Base-by-base conservation (phyloP, 2,113 vertebrate species). In the Motacilla alba region DNA sequence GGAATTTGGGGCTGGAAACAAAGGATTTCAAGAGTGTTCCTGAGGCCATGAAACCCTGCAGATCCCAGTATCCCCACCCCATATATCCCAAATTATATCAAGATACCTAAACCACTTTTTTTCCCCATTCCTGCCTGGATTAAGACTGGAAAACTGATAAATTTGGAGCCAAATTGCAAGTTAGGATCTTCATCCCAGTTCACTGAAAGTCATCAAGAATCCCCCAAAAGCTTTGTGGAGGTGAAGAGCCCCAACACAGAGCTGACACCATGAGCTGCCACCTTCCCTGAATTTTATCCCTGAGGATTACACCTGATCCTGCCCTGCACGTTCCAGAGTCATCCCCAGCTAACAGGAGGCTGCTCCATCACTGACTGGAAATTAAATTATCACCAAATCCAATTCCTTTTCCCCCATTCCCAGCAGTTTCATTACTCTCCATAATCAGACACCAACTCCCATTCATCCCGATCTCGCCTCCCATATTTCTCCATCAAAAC, bases 401-500 rank as follows among this genome's bases (percentile, higher is more conserved):
- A 56, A 73, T 95, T 89, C 84, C 91, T 81, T 81, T 39, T 13
- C 72, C 53, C 68, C 10, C 81, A 44, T 68, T 83, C 93, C 90
- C 74, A 86, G 37, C 67, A 87, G 82, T 87, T 97, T 62, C 94
- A 94, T 97, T 89, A 91, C 82, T 95, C 93, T 93, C 95, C 69
- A 22, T 94, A 91, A 96, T 72, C 96, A 94, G 95, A 89, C 90
- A 79, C n/a, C 4, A 15, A 24, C 72, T 83, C 94, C 55, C 92
- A 74, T 95, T 75, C 87, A 68, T 95, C 92, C 90, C 35, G 8
- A 87, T 85, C 92, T 91, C 11, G 8, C 47, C 60, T 91, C 44
- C 96, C 96, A 86, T 97, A 95, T 89, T 96, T 96, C 93, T 94
- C 97, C 81, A 93, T 94, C 82, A 93, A 96, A 96, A 85, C 3